These are phyloP conservation scores for Chrysopilus asiliformis DNA, from an alignment of 2,888 invertebrate species.

Conservation along the genomic window DNA sequence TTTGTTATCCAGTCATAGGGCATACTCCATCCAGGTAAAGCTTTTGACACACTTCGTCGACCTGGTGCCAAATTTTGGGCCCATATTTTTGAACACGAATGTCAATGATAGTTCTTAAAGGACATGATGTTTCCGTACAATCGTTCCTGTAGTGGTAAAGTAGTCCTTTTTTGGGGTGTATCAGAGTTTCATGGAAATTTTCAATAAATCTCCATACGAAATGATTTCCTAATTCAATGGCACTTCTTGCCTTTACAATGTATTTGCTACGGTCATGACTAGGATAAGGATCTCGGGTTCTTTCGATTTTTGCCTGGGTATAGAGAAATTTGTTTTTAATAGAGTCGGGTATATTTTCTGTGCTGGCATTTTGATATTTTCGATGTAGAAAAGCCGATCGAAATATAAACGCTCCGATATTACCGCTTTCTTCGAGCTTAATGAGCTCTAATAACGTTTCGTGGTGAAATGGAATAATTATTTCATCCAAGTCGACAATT, in stretches of 20 bases:
- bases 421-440: constrained; percentile 25
- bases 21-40: constrained; percentile 28
- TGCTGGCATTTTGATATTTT: too few relatives aligned
- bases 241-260: constrained; percentile 65
- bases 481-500: constrained; percentile 77
- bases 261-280: constrained; percentile 80
- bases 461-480: constrained; percentile 66
- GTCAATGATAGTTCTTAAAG: constrained; percentile 21
- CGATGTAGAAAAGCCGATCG: constrained; percentile 38
- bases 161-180: constrained; percentile 27
- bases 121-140: constrained; percentile 26
- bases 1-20: too few relatives aligned
- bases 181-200: constrained; percentile 24
- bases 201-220: constrained; percentile 43
- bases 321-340: constrained; percentile 28
- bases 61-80: constrained; percentile 28
- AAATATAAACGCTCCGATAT: constrained; percentile 34
- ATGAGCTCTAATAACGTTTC: constrained; percentile 45
- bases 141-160: constrained; percentile 32
- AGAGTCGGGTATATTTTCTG: constrained; percentile 24
- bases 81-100: constrained; percentile 31
- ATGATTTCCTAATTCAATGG: constrained; percentile 81
- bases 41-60: constrained; percentile 26
- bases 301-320: constrained; percentile 32
- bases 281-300: constrained; percentile 25